Conservation (phyloP, 2,797 vertebrate species). For the Takifugu rubripes region DNA sequence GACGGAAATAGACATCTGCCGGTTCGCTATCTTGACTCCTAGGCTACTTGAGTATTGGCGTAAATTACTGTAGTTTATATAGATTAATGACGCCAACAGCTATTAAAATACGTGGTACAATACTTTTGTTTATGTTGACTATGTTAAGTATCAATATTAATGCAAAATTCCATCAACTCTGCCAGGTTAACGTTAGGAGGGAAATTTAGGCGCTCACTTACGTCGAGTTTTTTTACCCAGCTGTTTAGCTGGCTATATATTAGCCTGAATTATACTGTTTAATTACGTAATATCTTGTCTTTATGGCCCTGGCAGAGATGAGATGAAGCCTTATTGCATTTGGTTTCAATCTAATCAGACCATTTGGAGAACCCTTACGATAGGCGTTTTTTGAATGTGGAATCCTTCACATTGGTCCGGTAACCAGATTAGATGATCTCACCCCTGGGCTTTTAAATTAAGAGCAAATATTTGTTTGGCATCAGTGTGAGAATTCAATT, state of each 20-base stretch:
- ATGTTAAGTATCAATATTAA: not conserved
- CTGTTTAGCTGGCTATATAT: not conserved
- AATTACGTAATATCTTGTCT: not conserved
- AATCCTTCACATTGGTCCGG: slow-evolving; percentile 3
- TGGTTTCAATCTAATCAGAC: not conserved
- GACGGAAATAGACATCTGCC: not conserved
- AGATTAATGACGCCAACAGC: not conserved
- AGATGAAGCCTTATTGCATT: not conserved
- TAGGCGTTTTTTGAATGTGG: slow-evolving; percentile 34
- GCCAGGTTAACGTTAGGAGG: slow-evolving; percentile 61
- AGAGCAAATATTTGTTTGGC: slow-evolving; percentile 43
- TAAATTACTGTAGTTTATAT: slow-evolving; percentile 1
- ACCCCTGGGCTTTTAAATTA: slow-evolving; percentile 19
- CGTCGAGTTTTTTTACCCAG: slow-evolving; percentile 10
- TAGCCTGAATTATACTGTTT: not conserved
- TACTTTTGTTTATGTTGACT: not conserved
- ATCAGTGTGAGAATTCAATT: slow-evolving; percentile 44
- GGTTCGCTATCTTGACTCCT: slow-evolving; percentile 3
- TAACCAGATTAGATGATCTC: not conserved
- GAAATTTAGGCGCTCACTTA: slow-evolving; percentile 76
- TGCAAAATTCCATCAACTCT: not conserved
- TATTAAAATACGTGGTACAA: no score
- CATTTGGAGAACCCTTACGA: slow-evolving; percentile 18
- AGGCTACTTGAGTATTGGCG: slow-evolving; percentile 14
- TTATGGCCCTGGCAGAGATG: fast-evolving